Evolutionary conservation across 1,140 invertebrate species (phyloP).

Genomic region (Zelostemma sp.): DNA sequence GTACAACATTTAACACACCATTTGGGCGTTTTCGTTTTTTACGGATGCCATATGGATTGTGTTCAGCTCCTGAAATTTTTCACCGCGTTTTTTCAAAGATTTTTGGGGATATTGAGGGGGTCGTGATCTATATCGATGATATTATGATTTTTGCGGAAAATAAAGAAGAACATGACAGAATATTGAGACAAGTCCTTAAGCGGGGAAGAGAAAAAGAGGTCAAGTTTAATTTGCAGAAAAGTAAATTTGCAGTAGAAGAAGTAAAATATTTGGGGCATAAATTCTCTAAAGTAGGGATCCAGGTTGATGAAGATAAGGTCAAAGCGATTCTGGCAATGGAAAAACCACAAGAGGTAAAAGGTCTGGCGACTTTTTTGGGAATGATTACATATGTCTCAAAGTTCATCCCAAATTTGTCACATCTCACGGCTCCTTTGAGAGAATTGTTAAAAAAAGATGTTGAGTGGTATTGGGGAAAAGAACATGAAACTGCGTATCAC

Average conservation of each 20-base stretch:
- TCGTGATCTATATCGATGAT: slow-evolving; percentile 57
- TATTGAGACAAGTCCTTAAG: slow-evolving; percentile 51
- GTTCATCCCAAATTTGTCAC: slow-evolving; percentile 57
- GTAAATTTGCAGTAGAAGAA: slow-evolving; percentile 42
- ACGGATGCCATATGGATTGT: slow-evolving; percentile 56
- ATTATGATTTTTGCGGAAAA: slow-evolving; percentile 49
- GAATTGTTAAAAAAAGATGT: slow-evolving; percentile 5
- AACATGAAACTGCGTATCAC: slow-evolving; percentile 10
- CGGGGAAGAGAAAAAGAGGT: slow-evolving; percentile 38
- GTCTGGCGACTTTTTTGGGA: slow-evolving; percentile 47
- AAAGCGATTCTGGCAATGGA: slow-evolving; percentile 56
- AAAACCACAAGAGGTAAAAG: slow-evolving; percentile 28
- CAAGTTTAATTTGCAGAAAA: slow-evolving; percentile 55
- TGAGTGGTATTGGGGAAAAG: slow-evolving; percentile 42
- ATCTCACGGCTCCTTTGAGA: slow-evolving; percentile 40
- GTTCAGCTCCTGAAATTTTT: slow-evolving; percentile 45
- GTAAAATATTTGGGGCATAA: slow-evolving; percentile 55
- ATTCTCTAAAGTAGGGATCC: slow-evolving; percentile 44
- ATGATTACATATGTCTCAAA: slow-evolving; percentile 55
- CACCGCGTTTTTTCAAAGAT: slow-evolving; percentile 43
- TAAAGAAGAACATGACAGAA: slow-evolving; percentile 46
- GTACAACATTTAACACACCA: slow-evolving; percentile 47
- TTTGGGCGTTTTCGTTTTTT: slow-evolving; percentile 41
- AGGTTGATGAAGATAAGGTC: slow-evolving; percentile 52
- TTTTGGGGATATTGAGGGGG: slow-evolving; percentile 51